These are phyloP conservation scores for Capromys pilorides DNA, from an alignment of 2,797 vertebrate species.

Conservation along the genomic window DNA sequence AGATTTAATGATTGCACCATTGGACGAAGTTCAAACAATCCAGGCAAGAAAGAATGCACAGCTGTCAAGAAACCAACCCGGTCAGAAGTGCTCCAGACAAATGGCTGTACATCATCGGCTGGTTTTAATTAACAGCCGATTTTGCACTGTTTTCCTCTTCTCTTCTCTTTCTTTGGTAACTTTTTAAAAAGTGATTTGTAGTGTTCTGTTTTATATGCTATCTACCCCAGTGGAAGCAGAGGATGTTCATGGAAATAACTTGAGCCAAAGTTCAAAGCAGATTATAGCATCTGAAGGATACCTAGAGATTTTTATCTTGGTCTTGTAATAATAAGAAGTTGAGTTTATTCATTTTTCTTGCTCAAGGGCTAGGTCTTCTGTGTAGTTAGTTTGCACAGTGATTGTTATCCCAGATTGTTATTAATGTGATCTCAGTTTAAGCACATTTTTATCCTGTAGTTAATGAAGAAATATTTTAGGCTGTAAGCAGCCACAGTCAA, in stretches of 20 bases:
- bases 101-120: constrained; percentile 77
- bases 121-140: constrained; percentile 84
- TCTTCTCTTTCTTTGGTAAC: constrained; percentile 56
- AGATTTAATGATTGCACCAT: constrained; percentile 78
- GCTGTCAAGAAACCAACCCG: constrained; percentile 80
- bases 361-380: not conserved
- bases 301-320: constrained; percentile 77
- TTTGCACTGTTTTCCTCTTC: constrained; percentile 30
- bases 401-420: not conserved
- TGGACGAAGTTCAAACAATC: constrained; percentile 84
- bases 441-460: not conserved
- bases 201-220: constrained; percentile 71
- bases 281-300: constrained; percentile 74
- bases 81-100: constrained; percentile 84
- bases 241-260: constrained; percentile 72
- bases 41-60: constrained; percentile 84
- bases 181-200: constrained; percentile 80
- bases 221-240: constrained; percentile 74
- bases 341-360: constrained; percentile 60
- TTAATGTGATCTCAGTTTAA: constrained; percentile 43
- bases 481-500: not conserved
- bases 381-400: not conserved
- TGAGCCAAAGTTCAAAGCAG: constrained; percentile 79
- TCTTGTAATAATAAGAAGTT: constrained; percentile 48
- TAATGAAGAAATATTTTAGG: constrained; percentile 23